Evolutionary conservation across 1,140 invertebrate species (phyloP).

Genomic region (Odontomachus brunneus): DNA sequence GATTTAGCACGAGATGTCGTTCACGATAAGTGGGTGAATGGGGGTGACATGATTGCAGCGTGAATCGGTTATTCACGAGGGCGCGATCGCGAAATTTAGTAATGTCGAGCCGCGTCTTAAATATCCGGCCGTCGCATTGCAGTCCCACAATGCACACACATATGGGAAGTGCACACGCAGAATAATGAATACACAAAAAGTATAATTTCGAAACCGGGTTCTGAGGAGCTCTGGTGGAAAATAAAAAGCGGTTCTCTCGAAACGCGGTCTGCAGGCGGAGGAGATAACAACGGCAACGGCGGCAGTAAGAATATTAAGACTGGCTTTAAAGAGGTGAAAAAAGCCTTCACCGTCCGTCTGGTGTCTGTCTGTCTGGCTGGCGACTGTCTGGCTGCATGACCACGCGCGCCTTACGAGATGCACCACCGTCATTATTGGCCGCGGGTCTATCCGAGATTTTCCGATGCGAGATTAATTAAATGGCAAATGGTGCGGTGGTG

Average conservation of each 20-base stretch:
- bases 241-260: constrained; percentile 22
- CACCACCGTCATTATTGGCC: constrained; percentile 11
- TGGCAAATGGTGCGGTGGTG: too few species aligned
- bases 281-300: constrained; percentile 19
- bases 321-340: constrained; percentile 61
- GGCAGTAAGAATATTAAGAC: constrained; percentile 68
- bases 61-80: constrained; percentile 32
- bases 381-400: constrained; percentile 71
- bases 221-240: neutral
- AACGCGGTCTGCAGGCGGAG: constrained; percentile 10
- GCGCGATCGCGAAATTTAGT: neutral
- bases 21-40: neutral
- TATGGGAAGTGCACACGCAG: too few species aligned
- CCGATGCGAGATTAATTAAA: neutral
- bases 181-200: constrained; percentile 35
- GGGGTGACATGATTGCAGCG: too few species aligned
- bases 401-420: neutral
- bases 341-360: constrained; percentile 62
- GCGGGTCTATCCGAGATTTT: neutral
- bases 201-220: constrained; percentile 54
- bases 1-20: neutral
- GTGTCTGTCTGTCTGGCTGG: constrained; percentile 75
- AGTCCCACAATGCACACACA: too few species aligned
- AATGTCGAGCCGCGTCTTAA: neutral
- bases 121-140: too few species aligned